Conservation (phyloP, 1,140 invertebrate genomes). For the Medauroidea extradentata region DNA sequence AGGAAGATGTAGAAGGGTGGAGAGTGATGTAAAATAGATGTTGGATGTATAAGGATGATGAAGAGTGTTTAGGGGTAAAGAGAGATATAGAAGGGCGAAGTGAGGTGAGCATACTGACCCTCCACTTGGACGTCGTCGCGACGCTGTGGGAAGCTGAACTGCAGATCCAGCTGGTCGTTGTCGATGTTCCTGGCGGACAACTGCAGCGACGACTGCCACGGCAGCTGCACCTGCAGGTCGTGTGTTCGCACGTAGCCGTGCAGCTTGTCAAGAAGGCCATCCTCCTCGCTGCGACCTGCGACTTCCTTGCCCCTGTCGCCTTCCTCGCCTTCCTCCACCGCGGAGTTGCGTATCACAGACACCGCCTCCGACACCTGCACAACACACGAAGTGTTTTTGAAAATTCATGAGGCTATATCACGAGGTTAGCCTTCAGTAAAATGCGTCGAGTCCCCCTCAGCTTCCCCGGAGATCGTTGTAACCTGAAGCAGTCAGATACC, state of each 20-base stretch:
- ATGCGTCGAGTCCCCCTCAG: too few relatives aligned
- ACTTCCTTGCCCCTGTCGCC: slow-evolving; percentile 49
- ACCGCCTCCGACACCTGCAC: slow-evolving; percentile 62
- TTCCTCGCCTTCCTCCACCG: slow-evolving; percentile 4
- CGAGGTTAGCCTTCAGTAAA: too few relatives aligned
- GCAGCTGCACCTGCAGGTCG: slow-evolving; percentile 71
- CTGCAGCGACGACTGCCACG: slow-evolving; percentile 57
- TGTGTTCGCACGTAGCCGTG: slow-evolving; percentile 67
- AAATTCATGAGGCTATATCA: too few relatives aligned
- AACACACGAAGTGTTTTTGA: neutral
- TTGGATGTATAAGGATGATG: too few relatives aligned
- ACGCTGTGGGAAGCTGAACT: slow-evolving; percentile 55
- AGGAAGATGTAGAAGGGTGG: too few relatives aligned
- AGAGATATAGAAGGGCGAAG: too few relatives aligned
- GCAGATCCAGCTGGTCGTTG: slow-evolving; percentile 64
- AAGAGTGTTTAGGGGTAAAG: too few relatives aligned
- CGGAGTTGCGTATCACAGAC: slow-evolving; percentile 66
- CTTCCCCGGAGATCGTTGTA: too few relatives aligned
- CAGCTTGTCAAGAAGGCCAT: slow-evolving; percentile 60
- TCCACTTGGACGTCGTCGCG: neutral
- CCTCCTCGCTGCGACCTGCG: slow-evolving; percentile 49
- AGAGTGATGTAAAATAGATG: too few relatives aligned
- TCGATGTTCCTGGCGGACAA: slow-evolving; percentile 70
- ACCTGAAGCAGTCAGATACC: too few relatives aligned
- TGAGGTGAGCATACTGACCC: too few relatives aligned